Evolutionary conservation across 2,888 invertebrate species (phyloP), one percentile per base, ranked within the genome.

Genomic region (Malachius bipustulatus): DNA sequence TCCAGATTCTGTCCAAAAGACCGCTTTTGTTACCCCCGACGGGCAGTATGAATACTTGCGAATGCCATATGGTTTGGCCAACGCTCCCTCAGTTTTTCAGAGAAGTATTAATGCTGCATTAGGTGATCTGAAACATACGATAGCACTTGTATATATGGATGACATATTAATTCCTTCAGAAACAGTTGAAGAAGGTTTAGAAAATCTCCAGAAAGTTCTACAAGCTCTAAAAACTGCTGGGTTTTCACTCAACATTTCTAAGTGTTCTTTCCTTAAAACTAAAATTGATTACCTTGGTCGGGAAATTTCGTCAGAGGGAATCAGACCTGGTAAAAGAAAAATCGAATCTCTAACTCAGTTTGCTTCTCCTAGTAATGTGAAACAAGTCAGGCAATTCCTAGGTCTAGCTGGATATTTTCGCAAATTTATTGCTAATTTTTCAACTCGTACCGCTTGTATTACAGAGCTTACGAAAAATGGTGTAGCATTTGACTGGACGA

Each of bases 41-140:
- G 54, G 54, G 3, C 44, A 56, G n/a, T 58, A 46, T 34, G 53
- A 59, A 44, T 55, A 50, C 34, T 30, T 47, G 4, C 39, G 47
- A 3, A 50, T 57, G 51, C 52, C 54, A 4, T 61, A 58, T 40
- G 58, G 57, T 2, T 38, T 59, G 3, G 41, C 47, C 2, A 57
- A 57, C 32, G 56, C 56, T 1, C 53, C 55, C 4, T 40, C 45
- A 8, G 45, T 43, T 4, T 48, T 48, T 36, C 45, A 45, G 26
- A 27, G 42, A 8, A 33, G 34, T 3, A 37, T 45, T 4, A 41
- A n/a, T n/a, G n/a, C n/a, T n/a, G n/a, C n/a, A n/a, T n/a, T n/a
- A n/a, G n/a, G n/a, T n/a, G n/a, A n/a, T n/a, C n/a, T n/a, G n/a
- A n/a, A n/a, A n/a, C n/a, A 32, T 13, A 11, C 13, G 13, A 15